phyloP scores from a whole-genome alignment of 2,797 vertebrate genomes.

The Halcyon smyrnensis region DNA sequence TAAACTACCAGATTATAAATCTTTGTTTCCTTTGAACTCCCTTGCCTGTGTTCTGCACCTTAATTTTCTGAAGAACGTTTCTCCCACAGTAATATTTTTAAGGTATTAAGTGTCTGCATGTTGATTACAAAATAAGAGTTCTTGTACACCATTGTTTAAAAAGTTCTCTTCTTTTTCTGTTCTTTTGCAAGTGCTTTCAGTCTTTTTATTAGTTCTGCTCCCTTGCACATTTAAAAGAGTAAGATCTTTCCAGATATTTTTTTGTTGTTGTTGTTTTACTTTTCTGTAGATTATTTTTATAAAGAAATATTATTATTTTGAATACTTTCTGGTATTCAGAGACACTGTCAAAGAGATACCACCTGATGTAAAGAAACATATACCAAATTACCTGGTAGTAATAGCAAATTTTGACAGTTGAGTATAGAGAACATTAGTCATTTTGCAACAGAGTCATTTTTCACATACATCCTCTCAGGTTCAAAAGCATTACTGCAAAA shows the following conservation, averaged over 20 bases:
- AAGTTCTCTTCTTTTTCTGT: neutral
- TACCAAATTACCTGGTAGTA: neutral
- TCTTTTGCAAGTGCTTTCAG: neutral
- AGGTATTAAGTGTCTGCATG: neutral
- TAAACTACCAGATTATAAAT: neutral
- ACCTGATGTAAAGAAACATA: neutral
- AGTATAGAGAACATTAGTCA: neutral
- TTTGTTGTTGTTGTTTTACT: neutral
- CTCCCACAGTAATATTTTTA: neutral
- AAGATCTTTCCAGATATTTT: neutral
- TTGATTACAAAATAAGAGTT: neutral
- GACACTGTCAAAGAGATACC: neutral
- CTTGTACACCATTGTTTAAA: neutral
- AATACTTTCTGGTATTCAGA: neutral
- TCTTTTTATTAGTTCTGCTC: neutral
- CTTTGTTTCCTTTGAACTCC: neutral
- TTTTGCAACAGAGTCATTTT: neutral
- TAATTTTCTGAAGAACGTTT: neutral
- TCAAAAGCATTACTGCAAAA: neutral
- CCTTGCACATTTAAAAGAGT: neutral
- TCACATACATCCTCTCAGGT: neutral
- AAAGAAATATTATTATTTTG: neutral
- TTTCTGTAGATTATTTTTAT: neutral
- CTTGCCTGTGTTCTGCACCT: neutral
- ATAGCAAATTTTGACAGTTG: neutral